Percentiles rank a stretch among this genome's conserved stretches.
phyloP scores from a whole-genome alignment of 2,888 invertebrate species.

The Hymenopus coronatus region DNA sequence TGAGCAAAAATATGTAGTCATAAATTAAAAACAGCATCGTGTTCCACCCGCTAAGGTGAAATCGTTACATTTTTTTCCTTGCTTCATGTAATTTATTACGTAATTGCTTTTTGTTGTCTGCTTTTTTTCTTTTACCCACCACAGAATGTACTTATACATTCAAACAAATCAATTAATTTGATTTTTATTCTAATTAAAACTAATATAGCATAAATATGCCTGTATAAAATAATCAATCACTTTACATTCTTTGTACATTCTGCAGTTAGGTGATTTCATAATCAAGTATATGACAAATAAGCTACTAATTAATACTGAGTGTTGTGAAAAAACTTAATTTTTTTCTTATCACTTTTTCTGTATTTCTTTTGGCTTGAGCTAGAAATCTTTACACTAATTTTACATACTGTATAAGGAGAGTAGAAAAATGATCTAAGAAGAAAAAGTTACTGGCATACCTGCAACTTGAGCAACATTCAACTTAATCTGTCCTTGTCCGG shows the following conservation, averaged over 20 bases:
- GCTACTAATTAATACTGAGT: background rate
- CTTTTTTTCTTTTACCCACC: background rate
- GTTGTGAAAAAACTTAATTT: background rate
- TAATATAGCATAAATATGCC: background rate
- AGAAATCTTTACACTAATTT: background rate
- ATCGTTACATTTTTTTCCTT: background rate
- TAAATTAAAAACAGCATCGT: conserved; percentile 31
- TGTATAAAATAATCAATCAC: background rate
- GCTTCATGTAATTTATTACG: background rate
- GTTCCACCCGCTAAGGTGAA: background rate
- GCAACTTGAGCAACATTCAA: background rate
- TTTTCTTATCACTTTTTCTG: too few species aligned
- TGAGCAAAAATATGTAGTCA: conserved; percentile 36
- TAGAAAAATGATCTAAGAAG: background rate
- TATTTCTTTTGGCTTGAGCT: background rate
- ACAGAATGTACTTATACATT: background rate
- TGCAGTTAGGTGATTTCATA: background rate
- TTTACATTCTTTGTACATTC: background rate
- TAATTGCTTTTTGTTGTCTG: background rate
- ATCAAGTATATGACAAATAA: background rate
- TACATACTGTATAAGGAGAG: background rate
- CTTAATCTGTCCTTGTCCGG: too few species aligned
- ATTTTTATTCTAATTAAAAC: background rate
- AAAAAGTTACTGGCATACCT: background rate
- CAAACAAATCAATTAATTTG: background rate